phyloP scores from a whole-genome alignment of 2,113 vertebrate species.

The Bostrychus sinensis region DNA sequence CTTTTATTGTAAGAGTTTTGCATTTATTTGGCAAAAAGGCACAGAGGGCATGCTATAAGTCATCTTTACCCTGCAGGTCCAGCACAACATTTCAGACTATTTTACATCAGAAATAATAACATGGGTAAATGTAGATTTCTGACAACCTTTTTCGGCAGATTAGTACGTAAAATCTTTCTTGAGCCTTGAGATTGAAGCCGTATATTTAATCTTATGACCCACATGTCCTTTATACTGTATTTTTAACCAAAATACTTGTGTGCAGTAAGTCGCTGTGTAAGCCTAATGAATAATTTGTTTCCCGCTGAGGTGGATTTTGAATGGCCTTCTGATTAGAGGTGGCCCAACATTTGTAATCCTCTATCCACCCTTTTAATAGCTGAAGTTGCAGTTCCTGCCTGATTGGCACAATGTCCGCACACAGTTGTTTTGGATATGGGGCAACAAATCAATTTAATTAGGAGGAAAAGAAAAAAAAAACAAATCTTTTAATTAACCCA shows the following conservation, averaged over 20 bases:
- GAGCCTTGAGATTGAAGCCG: not conserved
- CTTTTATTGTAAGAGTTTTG: slow-evolving; percentile 24
- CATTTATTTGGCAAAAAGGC: slow-evolving; percentile 24
- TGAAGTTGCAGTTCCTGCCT: slow-evolving; percentile 60
- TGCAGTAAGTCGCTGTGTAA: slow-evolving; percentile 36
- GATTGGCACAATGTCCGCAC: slow-evolving; percentile 58
- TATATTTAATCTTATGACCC: slow-evolving; percentile 31
- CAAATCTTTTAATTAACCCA: slow-evolving; percentile 78
- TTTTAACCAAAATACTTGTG: slow-evolving; percentile 19
- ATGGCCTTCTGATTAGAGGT: slow-evolving; percentile 63
- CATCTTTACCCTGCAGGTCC: slow-evolving; percentile 33
- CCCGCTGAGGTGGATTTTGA: slow-evolving; percentile 65
- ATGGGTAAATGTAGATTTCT: slow-evolving; percentile 29
- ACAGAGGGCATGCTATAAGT: slow-evolving; percentile 25
- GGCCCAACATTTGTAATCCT: slow-evolving; percentile 71
- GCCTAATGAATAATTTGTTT: slow-evolving; percentile 57
- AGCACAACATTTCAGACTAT: slow-evolving; percentile 22
- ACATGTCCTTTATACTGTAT: slow-evolving; percentile 4
- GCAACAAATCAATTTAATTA: slow-evolving; percentile 74
- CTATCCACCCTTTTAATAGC: slow-evolving; percentile 61
- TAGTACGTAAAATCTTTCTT: slow-evolving; percentile 12
- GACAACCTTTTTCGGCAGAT: slow-evolving; percentile 24
- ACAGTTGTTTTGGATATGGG: slow-evolving; percentile 61
- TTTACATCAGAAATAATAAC: slow-evolving; percentile 30
- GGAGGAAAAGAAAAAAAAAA: slow-evolving; percentile 37